Evolutionary conservation across 2,888 invertebrate genomes (phyloP).

Genomic region (Patella depressa): DNA sequence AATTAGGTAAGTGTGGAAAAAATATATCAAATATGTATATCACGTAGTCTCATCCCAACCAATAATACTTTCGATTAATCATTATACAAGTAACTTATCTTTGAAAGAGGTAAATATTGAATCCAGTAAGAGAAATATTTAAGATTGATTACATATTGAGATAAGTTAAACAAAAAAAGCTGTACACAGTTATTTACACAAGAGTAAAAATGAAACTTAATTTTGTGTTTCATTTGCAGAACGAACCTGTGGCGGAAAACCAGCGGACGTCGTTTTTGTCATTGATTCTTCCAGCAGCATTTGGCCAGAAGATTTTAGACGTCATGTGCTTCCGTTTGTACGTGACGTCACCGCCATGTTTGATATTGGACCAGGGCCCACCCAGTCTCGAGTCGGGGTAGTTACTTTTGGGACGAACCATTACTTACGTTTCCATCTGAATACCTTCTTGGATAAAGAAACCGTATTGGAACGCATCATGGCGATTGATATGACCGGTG

Average conservation of each 20-base stretch:
- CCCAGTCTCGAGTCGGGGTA: slow-evolving; percentile 50
- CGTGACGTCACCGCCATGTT: slow-evolving; percentile 46
- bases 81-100: no score
- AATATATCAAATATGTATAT: no score
- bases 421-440: slow-evolving; percentile 46
- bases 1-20: neutral
- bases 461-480: slow-evolving; percentile 37
- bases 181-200: no score
- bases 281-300: slow-evolving; percentile 60
- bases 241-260: slow-evolving; percentile 35
- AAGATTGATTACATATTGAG: no score
- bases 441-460: slow-evolving; percentile 35
- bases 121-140: no score
- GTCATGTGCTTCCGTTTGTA: slow-evolving; percentile 51
- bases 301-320: slow-evolving; percentile 53
- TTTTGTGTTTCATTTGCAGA: neutral
- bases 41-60: no score
- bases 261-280: slow-evolving; percentile 55
- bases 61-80: no score
- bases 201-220: neutral
- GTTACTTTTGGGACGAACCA: slow-evolving; percentile 50
- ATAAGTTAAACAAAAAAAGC: no score
- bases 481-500: slow-evolving; percentile 38
- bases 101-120: no score
- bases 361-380: slow-evolving; percentile 44